Evolutionary conservation across 2,888 invertebrate genomes (phyloP), one percentile per base, ranked within the genome.

Genomic region (Watsonalla cultraria): DNA sequence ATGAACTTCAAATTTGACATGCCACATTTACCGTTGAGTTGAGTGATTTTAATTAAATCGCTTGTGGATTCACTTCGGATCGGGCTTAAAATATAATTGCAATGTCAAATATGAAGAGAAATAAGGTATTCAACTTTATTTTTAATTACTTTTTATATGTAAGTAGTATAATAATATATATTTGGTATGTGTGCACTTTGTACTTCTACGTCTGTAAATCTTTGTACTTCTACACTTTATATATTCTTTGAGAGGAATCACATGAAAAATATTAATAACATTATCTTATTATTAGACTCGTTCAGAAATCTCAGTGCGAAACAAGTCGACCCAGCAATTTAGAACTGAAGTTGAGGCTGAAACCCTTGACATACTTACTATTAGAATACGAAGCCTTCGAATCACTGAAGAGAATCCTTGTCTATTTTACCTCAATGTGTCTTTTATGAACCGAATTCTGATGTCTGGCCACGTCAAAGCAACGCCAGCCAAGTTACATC

Each of bases 401-500:
- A 37, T 80, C 5, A 57, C 77, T 2, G 78, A 83, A 13, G 74
- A 72, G n/a, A 70, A 75, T 8, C 53, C 68, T 5, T 68, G 60
- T 11, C 57, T 61, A 1, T 83, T 74, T 52, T 58, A 60, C 0
- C 59, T 88, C 45, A 80, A 78, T 62, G 76, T 85, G 0, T 66
- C 73, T 0, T 90, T 82, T 59, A 74, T 69, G 48, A 82, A 86
- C 51, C 81, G 86, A 55, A 55, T 80, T 2, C 57, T 90, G 39
- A 24, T 86, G 7, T 70, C 64, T 7, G 68, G 66, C 5, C 56
- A 72, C 9, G 68, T 90, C 7, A 74, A 62, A 42, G 73, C 87
- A 2, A 63, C 74, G 1, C 66, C 67, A 15, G 55, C 65, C 4
- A 80, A 66, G 49, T 69, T 72, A 13, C 34, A 39, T 2, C 54